Conservation (phyloP, 2,888 invertebrate species). For the Drosophila imparisetae region DNA sequence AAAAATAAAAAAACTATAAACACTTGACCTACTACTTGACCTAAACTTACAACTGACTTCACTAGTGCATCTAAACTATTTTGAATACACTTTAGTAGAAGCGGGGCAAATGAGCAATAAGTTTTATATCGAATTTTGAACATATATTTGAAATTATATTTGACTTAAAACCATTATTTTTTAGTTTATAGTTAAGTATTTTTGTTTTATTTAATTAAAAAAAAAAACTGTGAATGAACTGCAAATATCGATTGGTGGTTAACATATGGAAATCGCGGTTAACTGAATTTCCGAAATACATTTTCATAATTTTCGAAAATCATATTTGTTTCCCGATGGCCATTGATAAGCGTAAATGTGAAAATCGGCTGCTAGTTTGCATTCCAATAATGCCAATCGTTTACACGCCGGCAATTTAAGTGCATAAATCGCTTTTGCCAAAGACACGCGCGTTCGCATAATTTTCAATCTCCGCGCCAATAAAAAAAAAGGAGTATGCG, state of each 20-base stretch:
- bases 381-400: constrained; percentile 36
- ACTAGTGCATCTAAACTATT: too few relatives aligned
- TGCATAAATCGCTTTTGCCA: constrained; percentile 70
- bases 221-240: neutral
- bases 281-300: neutral
- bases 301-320: neutral
- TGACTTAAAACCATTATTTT: neutral
- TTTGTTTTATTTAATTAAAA: neutral
- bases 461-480: constrained; percentile 77
- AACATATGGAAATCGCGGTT: neutral
- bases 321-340: neutral
- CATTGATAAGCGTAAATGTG: constrained; percentile 19
- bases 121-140: neutral
- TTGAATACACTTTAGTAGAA: too few relatives aligned
- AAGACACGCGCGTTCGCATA: constrained; percentile 71
- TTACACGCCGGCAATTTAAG: constrained; percentile 30
- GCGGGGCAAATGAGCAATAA: neutral
- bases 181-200: too few relatives aligned
- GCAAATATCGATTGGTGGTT: neutral
- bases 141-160: neutral
- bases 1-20: neutral
- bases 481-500: constrained; percentile 58
- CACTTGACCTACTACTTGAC: too few relatives aligned
- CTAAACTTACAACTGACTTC: too few relatives aligned
- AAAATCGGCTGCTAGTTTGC: constrained; percentile 34